Evolutionary conservation across 2,888 invertebrate species (phyloP), one percentile per base, ranked within the genome.

Genomic region (Cerceris ruficornis): DNA sequence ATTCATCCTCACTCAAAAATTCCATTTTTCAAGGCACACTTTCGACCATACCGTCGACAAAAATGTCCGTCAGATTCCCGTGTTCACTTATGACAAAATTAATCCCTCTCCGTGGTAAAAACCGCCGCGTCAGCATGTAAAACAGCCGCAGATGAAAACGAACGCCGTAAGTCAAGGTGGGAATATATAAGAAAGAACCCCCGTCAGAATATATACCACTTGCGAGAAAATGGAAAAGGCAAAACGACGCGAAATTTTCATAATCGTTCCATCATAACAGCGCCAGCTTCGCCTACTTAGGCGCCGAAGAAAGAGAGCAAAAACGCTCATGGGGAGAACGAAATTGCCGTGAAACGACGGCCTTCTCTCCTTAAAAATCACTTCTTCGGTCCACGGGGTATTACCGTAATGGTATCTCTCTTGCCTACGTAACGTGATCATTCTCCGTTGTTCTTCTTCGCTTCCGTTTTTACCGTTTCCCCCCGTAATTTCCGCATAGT

Each of bases 241-340:
- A 80, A 85, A 85, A 85, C 74, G 84, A 71, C 74, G 85, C 59
- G 71, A 84, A 86, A 88, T 89, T 88, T 88, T 88, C 88, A 88
- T 89, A 88, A 89, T 87, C 87, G 88, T 83, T 69, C 52, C 70
- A 71, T 71, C 76, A 70, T 66, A 73, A 69, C 68, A 70, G 55
- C 75, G 60, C 39, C 43, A 57, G 72, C 61, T 62, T 57, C 62
- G 68, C 61, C 78, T 58, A 75, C 80, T 54, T 42, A 43, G 49
- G 49, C 49, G 73, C 28, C 75, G 52, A 69, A 62, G 69, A 52
- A 76, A 60, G 77, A 80, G 70, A 59, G 64, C 52, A 76, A 74
- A 80, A 69, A 69, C 69, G 81, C 81, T 84, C 65, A 79, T 71
- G 69, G 80, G 84, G 77, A 81, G 77, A 68, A 59, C 75, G 83